phyloP scores from a whole-genome alignment of 2,888 invertebrate genomes.

The Cremastobaeus sp. region DNA sequence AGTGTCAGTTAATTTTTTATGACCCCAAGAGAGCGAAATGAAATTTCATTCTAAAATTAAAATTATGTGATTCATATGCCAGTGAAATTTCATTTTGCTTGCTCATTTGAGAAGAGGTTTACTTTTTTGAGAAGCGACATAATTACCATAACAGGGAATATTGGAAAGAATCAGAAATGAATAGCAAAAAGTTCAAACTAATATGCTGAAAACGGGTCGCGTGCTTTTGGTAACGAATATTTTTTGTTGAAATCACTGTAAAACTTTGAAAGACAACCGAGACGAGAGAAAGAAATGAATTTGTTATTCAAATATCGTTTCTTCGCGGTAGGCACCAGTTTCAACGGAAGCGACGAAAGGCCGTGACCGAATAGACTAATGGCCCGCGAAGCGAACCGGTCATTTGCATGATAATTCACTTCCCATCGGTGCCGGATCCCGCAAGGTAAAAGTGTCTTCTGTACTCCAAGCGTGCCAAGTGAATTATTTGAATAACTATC shows the following conservation, averaged over 20 bases:
- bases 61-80: too few species aligned
- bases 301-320: slow-evolving; percentile 71
- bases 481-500: slow-evolving; percentile 38
- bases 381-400: slow-evolving; percentile 68
- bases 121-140: too few species aligned
- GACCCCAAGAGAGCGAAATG: too few species aligned
- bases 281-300: slow-evolving; percentile 66
- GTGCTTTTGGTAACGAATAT: slow-evolving; percentile 21
- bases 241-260: slow-evolving; percentile 36
- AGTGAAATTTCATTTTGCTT: too few species aligned
- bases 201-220: slow-evolving; percentile 39
- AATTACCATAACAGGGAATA: too few species aligned
- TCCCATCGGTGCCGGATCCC: slow-evolving; percentile 65
- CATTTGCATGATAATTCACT: slow-evolving; percentile 73
- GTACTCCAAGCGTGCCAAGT: slow-evolving; percentile 38
- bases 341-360: slow-evolving; percentile 52
- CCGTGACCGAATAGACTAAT: slow-evolving; percentile 70
- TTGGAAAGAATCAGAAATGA: slow-evolving; percentile 42
- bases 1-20: too few species aligned
- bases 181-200: slow-evolving; percentile 23
- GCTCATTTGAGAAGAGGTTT: too few species aligned
- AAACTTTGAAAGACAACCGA: slow-evolving; percentile 55
- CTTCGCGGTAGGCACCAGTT: slow-evolving; percentile 47
- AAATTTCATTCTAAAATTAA: too few species aligned
- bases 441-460: slow-evolving; percentile 63